These are phyloP conservation scores for Pristionchus fissidentatus DNA, from an alignment of 2,888 invertebrate species.

Conservation along the genomic window DNA sequence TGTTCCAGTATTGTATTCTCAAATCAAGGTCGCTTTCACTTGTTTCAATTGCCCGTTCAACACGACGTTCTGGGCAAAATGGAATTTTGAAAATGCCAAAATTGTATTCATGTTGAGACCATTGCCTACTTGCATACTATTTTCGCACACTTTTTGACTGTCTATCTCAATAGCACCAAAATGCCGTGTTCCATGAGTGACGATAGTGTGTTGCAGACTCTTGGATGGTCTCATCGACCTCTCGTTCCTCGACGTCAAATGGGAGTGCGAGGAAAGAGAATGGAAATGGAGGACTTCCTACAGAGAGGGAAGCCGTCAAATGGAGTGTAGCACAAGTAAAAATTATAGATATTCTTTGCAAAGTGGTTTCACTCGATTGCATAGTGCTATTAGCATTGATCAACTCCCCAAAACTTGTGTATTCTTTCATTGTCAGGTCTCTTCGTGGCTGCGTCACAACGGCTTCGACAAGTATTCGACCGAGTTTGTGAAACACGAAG, in stretches of 20 bases:
- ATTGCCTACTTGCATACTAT: too few relatives aligned
- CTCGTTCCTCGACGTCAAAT: slow-evolving; percentile 27
- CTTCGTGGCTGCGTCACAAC: slow-evolving; percentile 52
- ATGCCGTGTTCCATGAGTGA: too few relatives aligned
- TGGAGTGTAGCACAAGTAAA: slow-evolving; percentile 13
- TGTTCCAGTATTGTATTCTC: too few relatives aligned
- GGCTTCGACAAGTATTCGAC: slow-evolving; percentile 63
- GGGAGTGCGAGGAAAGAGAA: slow-evolving; percentile 19
- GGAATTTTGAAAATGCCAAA: too few relatives aligned
- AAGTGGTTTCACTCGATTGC: too few relatives aligned
- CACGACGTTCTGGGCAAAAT: too few relatives aligned
- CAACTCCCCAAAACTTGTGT: neutral
- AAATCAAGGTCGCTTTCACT: too few relatives aligned
- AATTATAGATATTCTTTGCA: neutral
- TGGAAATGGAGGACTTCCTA: neutral
- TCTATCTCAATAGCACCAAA: too few relatives aligned
- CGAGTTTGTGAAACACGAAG: slow-evolving; percentile 63
- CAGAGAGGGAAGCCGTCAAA: neutral
- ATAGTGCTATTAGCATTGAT: neutral
- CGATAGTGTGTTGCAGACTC: too few relatives aligned
- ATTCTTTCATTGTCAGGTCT: slow-evolving; percentile 53
- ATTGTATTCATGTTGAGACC: too few relatives aligned
- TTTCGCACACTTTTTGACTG: too few relatives aligned
- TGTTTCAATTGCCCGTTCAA: neutral
- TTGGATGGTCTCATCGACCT: slow-evolving; percentile 37